Percentiles rank a stretch among this genome's conserved stretches.
These are phyloP conservation scores for Siniperca scherzeri DNA, from an alignment of 2,797 vertebrate genomes.

Conservation along the genomic window DNA sequence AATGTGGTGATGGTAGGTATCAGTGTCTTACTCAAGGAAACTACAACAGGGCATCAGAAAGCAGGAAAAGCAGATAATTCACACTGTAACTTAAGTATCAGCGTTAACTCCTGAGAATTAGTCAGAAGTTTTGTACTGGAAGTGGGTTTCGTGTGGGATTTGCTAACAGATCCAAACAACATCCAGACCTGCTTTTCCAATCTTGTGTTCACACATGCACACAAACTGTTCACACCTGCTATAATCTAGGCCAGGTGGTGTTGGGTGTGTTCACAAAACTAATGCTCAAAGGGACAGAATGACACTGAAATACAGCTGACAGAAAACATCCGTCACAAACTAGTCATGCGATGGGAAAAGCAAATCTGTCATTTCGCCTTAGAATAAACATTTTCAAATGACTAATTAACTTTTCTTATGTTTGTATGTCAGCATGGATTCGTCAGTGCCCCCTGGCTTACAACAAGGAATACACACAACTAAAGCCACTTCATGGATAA, in stretches of 20 bases:
- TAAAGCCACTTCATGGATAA: background rate
- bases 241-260: background rate
- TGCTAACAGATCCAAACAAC: background rate
- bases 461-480: background rate
- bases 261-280: slow-evolving; percentile 28
- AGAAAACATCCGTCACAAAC: background rate
- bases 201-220: slow-evolving; percentile 18
- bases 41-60: background rate
- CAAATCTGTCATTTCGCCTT: background rate
- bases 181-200: background rate
- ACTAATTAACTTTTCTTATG: background rate
- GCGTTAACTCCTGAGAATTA: no score
- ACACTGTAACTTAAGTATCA: background rate
- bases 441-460: background rate
- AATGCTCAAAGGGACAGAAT: background rate
- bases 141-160: background rate
- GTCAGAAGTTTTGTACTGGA: background rate
- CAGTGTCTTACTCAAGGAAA: background rate
- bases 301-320: slow-evolving; percentile 19
- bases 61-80: background rate
- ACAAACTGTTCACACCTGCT: slow-evolving; percentile 20
- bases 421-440: background rate
- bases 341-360: background rate
- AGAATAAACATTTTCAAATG: slow-evolving; percentile 8
- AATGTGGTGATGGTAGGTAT: background rate